phyloP scores from a whole-genome alignment of 2,888 invertebrate species.

The Gisinianus flammeolus region DNA sequence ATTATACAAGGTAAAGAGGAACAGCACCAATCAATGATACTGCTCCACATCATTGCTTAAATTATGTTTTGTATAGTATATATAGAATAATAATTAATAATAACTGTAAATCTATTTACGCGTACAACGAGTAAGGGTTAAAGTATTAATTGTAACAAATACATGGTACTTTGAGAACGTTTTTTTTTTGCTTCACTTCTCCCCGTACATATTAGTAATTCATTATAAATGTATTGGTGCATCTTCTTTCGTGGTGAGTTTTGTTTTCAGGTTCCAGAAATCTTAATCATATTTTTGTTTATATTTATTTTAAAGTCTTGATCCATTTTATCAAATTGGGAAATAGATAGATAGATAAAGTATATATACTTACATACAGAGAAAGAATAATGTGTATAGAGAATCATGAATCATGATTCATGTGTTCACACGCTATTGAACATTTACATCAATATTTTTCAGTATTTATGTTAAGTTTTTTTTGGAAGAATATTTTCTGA shows the following conservation, averaged over 20 bases:
- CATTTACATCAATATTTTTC: no score
- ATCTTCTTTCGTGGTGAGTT: no score
- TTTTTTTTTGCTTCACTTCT: background rate
- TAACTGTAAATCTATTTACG: background rate
- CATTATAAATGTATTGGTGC: background rate
- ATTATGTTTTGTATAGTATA: background rate
- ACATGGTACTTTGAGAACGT: background rate
- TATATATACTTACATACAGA: constrained; percentile 6
- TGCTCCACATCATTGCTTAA: background rate
- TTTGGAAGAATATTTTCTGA: no score
- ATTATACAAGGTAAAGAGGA: background rate
- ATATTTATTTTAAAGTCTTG: no score
- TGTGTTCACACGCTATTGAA: no score
- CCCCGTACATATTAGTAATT: background rate
- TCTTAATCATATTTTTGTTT: no score
- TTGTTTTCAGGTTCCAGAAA: no score
- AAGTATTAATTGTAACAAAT: background rate
- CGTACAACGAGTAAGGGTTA: background rate
- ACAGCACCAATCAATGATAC: constrained; percentile 23
- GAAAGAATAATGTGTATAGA: background rate
- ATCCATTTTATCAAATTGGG: no score
- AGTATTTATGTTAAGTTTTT: no score
- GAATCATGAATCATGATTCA: background rate
- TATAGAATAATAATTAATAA: background rate
- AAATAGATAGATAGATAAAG: no score